A percentile compares a stretch with the other conserved stretches of the same genome.
Conservation (phyloP, 2,888 invertebrate species). For the Epirrita christyi region DNA sequence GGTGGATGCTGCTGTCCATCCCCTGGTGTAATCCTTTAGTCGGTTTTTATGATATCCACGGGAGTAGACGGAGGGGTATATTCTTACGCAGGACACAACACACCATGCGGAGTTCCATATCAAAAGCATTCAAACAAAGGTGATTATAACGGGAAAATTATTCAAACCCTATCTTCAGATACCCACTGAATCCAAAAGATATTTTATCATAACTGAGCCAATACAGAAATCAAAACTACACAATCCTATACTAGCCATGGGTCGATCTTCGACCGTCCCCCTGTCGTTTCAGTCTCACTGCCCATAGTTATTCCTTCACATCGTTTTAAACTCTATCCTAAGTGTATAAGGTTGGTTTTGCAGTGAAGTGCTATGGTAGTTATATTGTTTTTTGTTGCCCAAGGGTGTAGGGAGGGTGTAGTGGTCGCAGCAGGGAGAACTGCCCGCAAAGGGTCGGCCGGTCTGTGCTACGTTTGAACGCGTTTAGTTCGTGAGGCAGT, state of each 20-base stretch:
- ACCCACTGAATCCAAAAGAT: conserved; percentile 27
- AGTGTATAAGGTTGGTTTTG: conserved; percentile 45
- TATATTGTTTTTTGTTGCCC: conserved; percentile 70
- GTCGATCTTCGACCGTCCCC: conserved; percentile 74
- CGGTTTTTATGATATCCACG: too few species aligned
- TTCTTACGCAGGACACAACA: too few species aligned
- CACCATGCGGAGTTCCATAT: too few species aligned
- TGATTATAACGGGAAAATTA: conserved; percentile 13
- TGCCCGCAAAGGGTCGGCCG: conserved; percentile 81
- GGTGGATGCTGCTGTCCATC: too few species aligned
- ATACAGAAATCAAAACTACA: conserved; percentile 78
- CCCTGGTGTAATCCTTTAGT: too few species aligned
- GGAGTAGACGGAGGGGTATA: too few species aligned
- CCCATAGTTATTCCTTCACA: conserved; percentile 53
- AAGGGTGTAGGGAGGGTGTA: conserved; percentile 74
- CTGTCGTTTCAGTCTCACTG: conserved; percentile 57
- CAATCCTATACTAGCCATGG: conserved; percentile 72
- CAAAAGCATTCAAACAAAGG: conserved; percentile 22
- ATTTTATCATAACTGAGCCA: conserved; percentile 32
- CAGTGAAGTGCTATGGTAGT: conserved; percentile 42
- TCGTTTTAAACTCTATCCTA: conserved; percentile 34
- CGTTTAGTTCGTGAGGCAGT: conserved; percentile 20
- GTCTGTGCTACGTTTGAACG: conserved; percentile 65
- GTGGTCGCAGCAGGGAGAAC: conserved; percentile 81
- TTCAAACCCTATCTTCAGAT: conserved; percentile 25